phyloP scores from a whole-genome alignment of 2,888 invertebrate genomes.

The Lamellibrachia satsuma region DNA sequence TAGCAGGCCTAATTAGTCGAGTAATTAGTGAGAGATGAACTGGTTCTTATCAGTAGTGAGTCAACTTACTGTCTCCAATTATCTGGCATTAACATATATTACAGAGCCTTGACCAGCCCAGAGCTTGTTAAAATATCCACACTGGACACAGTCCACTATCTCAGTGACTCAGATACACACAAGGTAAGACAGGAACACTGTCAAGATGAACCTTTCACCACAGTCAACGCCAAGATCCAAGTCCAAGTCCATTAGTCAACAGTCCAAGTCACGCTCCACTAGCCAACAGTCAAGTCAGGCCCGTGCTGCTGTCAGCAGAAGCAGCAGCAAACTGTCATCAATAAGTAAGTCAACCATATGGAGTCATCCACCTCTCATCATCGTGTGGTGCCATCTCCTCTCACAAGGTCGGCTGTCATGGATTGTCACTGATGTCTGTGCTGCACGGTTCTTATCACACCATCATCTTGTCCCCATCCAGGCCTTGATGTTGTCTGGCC shows the following conservation, averaged over 20 bases:
- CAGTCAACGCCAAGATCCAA: not conserved
- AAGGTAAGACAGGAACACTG: not conserved
- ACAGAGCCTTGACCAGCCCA: not conserved
- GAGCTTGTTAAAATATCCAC: not conserved
- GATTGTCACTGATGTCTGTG: too few relatives aligned
- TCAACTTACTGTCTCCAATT: constrained; percentile 44
- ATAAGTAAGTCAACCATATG: not conserved
- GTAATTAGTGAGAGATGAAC: not conserved
- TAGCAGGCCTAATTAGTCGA: not conserved
- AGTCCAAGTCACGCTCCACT: not conserved
- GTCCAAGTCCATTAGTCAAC: not conserved
- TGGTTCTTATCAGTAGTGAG: not conserved
- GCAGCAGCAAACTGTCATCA: not conserved
- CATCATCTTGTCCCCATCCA: too few relatives aligned
- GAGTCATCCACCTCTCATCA: not conserved
- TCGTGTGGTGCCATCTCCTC: not conserved
- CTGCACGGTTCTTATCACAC: too few relatives aligned
- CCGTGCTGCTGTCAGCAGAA: not conserved
- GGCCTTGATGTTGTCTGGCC: too few relatives aligned
- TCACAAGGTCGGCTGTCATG: too few relatives aligned
- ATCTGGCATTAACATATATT: not conserved
- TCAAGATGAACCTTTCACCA: not conserved
- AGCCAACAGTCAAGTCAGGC: not conserved
- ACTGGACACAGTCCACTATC: not conserved
- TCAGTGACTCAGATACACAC: not conserved